These are phyloP conservation scores for Takifugu ocellatus DNA, from an alignment of 2,797 vertebrate genomes.

Conservation along the genomic window DNA sequence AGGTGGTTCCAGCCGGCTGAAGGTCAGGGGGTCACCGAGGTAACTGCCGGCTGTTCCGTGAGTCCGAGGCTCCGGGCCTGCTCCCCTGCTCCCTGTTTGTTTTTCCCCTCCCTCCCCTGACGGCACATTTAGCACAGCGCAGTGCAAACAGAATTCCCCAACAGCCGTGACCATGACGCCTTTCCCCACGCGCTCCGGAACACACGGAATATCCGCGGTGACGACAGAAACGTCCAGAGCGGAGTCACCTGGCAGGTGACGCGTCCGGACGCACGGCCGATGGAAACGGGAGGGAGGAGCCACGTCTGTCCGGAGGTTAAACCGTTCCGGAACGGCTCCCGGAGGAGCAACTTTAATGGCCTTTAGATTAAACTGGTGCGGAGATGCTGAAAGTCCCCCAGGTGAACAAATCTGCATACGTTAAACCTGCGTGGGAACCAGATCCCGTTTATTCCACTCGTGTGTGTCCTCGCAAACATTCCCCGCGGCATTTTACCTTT, in stretches of 20 bases:
- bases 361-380: no score
- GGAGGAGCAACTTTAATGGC: no score
- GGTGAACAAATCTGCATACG: no score
- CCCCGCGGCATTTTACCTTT: no score
- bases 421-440: no score
- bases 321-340: no score
- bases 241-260: slow-evolving; percentile 19
- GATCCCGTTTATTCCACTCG: no score
- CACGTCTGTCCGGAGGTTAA: no score
- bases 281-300: neutral
- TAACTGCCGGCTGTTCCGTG: slow-evolving; percentile 45
- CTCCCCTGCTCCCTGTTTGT: slow-evolving; percentile 25
- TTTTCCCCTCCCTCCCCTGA: slow-evolving; percentile 7
- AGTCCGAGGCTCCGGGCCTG: slow-evolving; percentile 43
- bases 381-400: no score
- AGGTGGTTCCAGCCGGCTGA: no score
- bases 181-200: slow-evolving; percentile 1
- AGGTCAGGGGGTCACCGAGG: no score
- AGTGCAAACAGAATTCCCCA: slow-evolving; percentile 1
- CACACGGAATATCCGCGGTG: slow-evolving; percentile 1
- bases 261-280: slow-evolving; percentile 11
- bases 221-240: slow-evolving; percentile 12
- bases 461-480: no score
- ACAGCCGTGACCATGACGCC: slow-evolving; percentile 26
- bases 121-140: slow-evolving; percentile 6